Base-by-base conservation (phyloP, 92 coral and sea anemone genomes). In the Siderastrea radians region DNA sequence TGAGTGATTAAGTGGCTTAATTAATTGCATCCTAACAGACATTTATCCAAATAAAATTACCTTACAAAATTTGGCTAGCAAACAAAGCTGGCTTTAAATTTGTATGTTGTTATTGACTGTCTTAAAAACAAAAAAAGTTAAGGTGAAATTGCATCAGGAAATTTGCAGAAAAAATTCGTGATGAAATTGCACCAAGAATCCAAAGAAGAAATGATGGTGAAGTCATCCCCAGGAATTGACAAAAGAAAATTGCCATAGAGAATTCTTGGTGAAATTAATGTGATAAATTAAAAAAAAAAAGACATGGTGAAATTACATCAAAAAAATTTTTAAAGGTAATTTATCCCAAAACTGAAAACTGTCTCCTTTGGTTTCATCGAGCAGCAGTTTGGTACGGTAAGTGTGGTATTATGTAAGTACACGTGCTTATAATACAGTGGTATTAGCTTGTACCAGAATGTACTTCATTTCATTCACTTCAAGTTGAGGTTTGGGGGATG, bases 31-130 rank as follows among this genome's bases (percentile, higher is more conserved):
- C 62, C 50, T 58, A 60, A 73, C 26, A 43, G 8, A 63, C 68
- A 60, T 57, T 49, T 16, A 64, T 43, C 49, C 14, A 73, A 84
- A 84, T 84, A 84, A 84, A 84, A 84, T 63, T 73, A 73, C 81
- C 50, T 43, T 17, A 38, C 50, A 75, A 84, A 84, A 72, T 71
- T 72, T 59, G 17, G 72, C 87, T 44, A 16, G 87, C 80, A 64
- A 59, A 50, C 53, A 73, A 60, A 53, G 80, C 71, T 84, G 74
- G 80, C 63, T 84, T 72, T 38, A 73, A 74, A 68, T 63, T 61
- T 60, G 73, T 73, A 69, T 84, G 87, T 84, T 84, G 87, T 84
- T 49, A 73, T 55, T 84, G 57, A 57, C 59, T 84, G 80, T 84
- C 61, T 74, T 80, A 72, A 84, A 84, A 83, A 84, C 45, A 45